phyloP scores from a whole-genome alignment of 2,113 vertebrate genomes.

The Sapajus apella region DNA sequence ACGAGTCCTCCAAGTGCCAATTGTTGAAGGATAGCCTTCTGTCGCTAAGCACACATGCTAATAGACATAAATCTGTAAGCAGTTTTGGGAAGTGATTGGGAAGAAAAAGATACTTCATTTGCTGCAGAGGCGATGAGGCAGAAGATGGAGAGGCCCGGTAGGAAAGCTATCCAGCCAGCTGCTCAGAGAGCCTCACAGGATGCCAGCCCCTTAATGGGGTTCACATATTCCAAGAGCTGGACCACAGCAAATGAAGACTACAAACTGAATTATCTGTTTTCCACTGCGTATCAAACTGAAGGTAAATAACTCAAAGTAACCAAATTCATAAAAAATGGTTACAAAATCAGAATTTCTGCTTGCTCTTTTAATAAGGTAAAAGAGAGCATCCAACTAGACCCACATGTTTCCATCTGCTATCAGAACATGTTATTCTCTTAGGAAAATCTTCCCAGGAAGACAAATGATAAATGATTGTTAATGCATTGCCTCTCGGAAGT shows the following conservation, averaged over 20 bases:
- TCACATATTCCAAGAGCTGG: background rate
- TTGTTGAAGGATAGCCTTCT: conserved; percentile 20
- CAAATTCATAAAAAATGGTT: background rate
- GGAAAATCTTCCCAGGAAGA: conserved; percentile 13
- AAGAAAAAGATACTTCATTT: conserved; percentile 43
- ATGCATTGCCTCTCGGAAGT: background rate
- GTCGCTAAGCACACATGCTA: conserved; percentile 3
- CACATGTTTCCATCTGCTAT: background rate
- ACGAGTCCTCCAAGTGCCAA: conserved; percentile 21
- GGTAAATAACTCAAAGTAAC: background rate
- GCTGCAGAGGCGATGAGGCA: conserved; percentile 2
- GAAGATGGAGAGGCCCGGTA: conserved; percentile 21
- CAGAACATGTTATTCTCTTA: background rate
- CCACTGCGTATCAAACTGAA: background rate
- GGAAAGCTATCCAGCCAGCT: conserved; percentile 20
- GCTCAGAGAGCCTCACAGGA: background rate
- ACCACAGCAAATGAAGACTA: background rate
- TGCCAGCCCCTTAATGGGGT: background rate
- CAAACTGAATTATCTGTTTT: background rate
- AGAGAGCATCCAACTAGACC: background rate
- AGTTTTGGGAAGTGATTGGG: conserved; percentile 55
- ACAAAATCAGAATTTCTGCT: conserved; percentile 8
- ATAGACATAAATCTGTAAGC: conserved; percentile 52
- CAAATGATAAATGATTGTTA: background rate
- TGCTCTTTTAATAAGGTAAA: background rate